phyloP scores from a whole-genome alignment of 2,888 invertebrate species.

The Limnephilus rhombicus region DNA sequence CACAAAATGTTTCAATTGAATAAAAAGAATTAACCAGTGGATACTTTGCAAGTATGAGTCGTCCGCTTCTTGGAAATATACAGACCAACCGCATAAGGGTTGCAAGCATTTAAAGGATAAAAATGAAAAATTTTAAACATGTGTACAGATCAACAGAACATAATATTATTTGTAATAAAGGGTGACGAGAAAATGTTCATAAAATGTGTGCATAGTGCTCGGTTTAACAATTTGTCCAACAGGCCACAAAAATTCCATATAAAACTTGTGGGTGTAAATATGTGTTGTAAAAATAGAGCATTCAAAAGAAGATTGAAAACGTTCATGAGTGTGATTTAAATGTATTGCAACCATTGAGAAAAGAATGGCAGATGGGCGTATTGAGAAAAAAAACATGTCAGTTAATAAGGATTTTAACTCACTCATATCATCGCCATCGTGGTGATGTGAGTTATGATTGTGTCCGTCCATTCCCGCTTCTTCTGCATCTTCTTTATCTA shows the following conservation, averaged over 20 bases:
- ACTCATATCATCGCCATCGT: slow-evolving; percentile 72
- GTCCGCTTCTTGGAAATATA: not conserved
- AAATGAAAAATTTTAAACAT: not conserved
- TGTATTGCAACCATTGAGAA: slow-evolving; percentile 25
- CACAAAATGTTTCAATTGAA: too few species aligned
- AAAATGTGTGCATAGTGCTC: slow-evolving; percentile 1
- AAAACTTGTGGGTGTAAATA: not conserved
- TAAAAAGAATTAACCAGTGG: not conserved
- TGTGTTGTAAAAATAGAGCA: not conserved
- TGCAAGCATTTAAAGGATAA: not conserved
- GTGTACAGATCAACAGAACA: not conserved
- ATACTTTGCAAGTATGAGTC: not conserved
- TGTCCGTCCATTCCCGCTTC: slow-evolving; percentile 71
- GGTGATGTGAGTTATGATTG: slow-evolving; percentile 72
- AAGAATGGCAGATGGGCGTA: not conserved
- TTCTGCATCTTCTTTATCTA: slow-evolving; percentile 77
- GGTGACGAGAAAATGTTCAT: not conserved
- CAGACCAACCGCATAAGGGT: not conserved
- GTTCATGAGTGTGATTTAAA: slow-evolving; percentile 16
- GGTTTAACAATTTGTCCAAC: not conserved
- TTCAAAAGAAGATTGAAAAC: slow-evolving; percentile 7
- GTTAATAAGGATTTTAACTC: slow-evolving; percentile 30
- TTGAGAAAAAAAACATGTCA: not conserved
- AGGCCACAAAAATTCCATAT: not conserved
- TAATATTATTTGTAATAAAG: not conserved